Evolutionary conservation across 2,888 invertebrate genomes (phyloP).

Genomic region (Lycaena phlaeas): DNA sequence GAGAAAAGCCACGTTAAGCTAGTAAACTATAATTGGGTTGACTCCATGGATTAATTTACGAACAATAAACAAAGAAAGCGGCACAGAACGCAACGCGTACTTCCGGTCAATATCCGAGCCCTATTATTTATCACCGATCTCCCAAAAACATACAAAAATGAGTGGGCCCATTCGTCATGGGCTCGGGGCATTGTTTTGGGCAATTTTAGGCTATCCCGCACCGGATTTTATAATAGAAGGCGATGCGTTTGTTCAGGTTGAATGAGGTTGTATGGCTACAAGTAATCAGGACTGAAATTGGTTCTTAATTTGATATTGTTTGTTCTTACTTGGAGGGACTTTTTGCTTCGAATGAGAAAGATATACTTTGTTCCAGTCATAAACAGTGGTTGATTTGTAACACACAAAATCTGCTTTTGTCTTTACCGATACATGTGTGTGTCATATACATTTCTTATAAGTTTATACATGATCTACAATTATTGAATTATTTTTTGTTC

Average conservation of each 20-base stretch:
- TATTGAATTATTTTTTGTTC: no score
- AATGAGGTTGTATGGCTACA: no score
- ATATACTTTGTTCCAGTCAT: no score
- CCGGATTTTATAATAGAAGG: conserved; percentile 6
- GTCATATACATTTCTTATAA: no score
- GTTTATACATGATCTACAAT: no score
- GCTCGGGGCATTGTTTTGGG: conserved; percentile 54
- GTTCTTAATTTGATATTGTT: not conserved
- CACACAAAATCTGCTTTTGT: no score
- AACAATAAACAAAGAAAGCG: conserved; percentile 33
- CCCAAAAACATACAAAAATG: conserved; percentile 64
- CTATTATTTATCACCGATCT: conserved; percentile 59
- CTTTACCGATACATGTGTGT: no score
- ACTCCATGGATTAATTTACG: conserved; percentile 19
- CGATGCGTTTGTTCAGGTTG: conserved; percentile 4
- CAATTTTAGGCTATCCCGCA: conserved; percentile 42
- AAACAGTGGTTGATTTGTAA: no score
- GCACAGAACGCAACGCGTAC: conserved; percentile 43
- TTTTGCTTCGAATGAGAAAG: no score
- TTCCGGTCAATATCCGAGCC: conserved; percentile 59
- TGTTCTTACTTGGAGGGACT: no score
- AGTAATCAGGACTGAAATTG: not conserved
- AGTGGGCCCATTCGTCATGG: conserved; percentile 55
- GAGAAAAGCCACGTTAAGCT: no score
- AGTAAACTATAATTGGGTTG: no score